Conservation (phyloP, 2,888 invertebrate species). For the Penaeus monodon region DNA sequence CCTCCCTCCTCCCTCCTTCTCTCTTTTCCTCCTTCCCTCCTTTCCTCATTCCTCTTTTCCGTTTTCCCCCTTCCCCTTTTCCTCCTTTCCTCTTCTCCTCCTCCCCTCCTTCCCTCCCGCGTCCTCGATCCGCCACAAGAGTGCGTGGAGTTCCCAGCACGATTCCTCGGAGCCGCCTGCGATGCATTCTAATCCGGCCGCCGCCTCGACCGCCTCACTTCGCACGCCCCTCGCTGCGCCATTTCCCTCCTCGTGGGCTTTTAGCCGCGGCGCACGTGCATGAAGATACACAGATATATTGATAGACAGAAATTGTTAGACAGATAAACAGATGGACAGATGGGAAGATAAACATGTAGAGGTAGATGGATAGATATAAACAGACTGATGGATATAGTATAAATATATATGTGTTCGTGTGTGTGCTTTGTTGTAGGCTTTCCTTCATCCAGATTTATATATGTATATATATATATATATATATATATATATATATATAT, state of each 20-base stretch:
- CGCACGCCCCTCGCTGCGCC: too few relatives aligned
- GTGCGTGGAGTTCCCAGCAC: background rate
- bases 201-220: background rate
- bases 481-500: conserved; percentile 25
- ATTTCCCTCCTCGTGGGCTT: too few relatives aligned
- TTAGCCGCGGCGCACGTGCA: too few relatives aligned
- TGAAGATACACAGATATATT: too few relatives aligned
- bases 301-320: too few relatives aligned
- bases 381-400: too few relatives aligned
- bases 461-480: conserved; percentile 1
- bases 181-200: background rate
- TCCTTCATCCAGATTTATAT: background rate
- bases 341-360: too few relatives aligned
- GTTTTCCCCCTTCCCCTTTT: background rate
- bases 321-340: too few relatives aligned
- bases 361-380: too few relatives aligned
- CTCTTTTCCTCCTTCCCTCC: background rate
- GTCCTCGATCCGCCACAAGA: background rate
- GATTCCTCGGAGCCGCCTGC: background rate
- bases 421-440: too few relatives aligned
- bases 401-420: background rate
- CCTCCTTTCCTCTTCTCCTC: background rate
- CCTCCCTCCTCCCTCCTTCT: background rate
- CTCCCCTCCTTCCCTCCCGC: background rate
- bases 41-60: background rate